phyloP scores from a whole-genome alignment of 2,888 invertebrate genomes.

The Horisme vitalbata region DNA sequence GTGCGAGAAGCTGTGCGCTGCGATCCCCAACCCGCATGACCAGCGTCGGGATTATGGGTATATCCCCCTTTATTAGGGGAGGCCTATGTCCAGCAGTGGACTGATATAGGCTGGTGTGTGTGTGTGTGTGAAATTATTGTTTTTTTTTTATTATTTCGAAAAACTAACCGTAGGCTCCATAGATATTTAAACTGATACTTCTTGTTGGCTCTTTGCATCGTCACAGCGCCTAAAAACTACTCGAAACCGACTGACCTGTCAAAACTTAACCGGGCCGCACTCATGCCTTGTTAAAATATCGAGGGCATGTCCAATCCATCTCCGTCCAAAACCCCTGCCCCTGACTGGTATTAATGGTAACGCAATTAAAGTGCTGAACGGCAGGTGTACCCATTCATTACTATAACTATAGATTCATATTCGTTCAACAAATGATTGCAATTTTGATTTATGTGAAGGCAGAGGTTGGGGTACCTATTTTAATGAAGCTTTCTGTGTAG shows the following conservation, averaged over 20 bases:
- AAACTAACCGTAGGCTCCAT: no score
- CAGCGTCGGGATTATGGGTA: no score
- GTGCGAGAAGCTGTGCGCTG: no score
- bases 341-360: slow-evolving; percentile 66
- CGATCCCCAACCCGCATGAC: no score
- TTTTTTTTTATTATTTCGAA: no score
- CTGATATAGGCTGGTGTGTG: no score
- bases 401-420: slow-evolving; percentile 27
- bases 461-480: background rate
- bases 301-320: slow-evolving; percentile 61
- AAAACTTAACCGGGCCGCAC: slow-evolving; percentile 12
- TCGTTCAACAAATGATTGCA: slow-evolving; percentile 11
- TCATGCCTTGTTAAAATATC: slow-evolving; percentile 49
- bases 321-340: slow-evolving; percentile 62
- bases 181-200: no score
- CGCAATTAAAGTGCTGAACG: slow-evolving; percentile 74
- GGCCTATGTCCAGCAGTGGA: no score
- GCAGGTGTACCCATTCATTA: slow-evolving; percentile 57
- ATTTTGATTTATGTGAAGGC: slow-evolving; percentile 17
- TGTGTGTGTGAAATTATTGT: no score
- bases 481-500: no score
- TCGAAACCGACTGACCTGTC: slow-evolving; percentile 14
- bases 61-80: no score
- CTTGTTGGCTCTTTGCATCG: background rate
- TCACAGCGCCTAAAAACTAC: background rate